Percentiles rank a stretch among this genome's conserved stretches.
These are phyloP conservation scores for Aldrovandia affinis DNA, from an alignment of 2,797 vertebrate genomes.

Conservation along the genomic window DNA sequence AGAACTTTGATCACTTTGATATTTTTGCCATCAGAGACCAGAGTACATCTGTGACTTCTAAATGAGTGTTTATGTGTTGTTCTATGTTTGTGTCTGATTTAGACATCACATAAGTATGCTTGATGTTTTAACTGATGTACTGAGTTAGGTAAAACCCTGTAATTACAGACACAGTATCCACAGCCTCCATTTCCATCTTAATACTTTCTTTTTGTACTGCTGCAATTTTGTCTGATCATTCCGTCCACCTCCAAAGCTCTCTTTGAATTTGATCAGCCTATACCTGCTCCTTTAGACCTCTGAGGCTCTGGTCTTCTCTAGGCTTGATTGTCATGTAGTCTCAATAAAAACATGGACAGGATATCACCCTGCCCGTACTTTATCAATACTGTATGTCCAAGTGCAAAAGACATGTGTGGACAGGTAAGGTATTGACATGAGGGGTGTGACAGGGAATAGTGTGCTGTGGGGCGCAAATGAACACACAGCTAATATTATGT, in stretches of 20 bases:
- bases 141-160: neutral
- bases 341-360: neutral
- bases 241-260: neutral
- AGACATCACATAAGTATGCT: neutral
- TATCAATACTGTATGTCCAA: too few species aligned
- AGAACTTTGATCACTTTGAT: conserved; percentile 13
- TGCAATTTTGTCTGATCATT: conserved; percentile 43
- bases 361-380: neutral
- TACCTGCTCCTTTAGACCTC: neutral
- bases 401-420: too few species aligned
- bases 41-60: neutral
- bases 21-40: neutral
- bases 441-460: too few species aligned
- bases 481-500: too few species aligned
- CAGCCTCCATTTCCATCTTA: conserved; percentile 27
- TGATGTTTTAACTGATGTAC: neutral
- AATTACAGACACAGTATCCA: conserved; percentile 25
- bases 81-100: neutral
- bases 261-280: too few species aligned
- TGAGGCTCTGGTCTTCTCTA: neutral
- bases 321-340: neutral
- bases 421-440: too few species aligned
- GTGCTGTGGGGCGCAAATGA: too few species aligned
- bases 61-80: conserved; percentile 5
- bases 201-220: conserved; percentile 47